A percentile compares a stretch with the other conserved stretches of the same genome.
phyloP scores from a whole-genome alignment of 2,797 vertebrate species.

The Sebastes aleutianus region DNA sequence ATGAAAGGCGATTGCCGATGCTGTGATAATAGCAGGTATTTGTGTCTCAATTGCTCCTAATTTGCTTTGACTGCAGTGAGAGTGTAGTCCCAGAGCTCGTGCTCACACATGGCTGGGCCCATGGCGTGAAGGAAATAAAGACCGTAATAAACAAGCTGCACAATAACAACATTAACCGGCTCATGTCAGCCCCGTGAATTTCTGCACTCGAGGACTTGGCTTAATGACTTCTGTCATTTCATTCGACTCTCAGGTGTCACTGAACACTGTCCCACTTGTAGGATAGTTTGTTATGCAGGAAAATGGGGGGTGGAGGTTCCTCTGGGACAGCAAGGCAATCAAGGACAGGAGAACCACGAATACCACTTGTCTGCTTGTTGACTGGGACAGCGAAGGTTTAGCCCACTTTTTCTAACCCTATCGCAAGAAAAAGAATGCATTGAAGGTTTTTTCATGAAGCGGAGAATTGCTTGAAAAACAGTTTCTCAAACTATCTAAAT shows the following conservation, averaged over 20 bases:
- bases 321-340: not conserved
- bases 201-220: not conserved
- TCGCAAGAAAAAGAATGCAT: too few species aligned
- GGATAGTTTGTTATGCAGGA: not conserved
- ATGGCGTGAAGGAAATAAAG: conserved; percentile 6
- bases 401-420: too few species aligned
- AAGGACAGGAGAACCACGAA: not conserved
- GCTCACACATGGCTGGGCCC: not conserved
- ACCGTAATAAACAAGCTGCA: not conserved
- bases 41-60: conserved; percentile 42
- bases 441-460: too few species aligned
- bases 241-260: not conserved
- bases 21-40: conserved; percentile 54
- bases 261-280: not conserved
- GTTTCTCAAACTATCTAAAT: too few species aligned
- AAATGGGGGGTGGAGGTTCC: not conserved
- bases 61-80: conserved; percentile 32
- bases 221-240: not conserved
- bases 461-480: too few species aligned
- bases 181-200: not conserved
- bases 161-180: not conserved
- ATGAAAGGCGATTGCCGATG: conserved; percentile 26
- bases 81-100: not conserved
- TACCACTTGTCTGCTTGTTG: too few species aligned
- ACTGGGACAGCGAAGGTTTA: accelerated